These are phyloP conservation scores for Talpa occidentalis DNA, from an alignment of 2,113 vertebrate species.

Conservation along the genomic window DNA sequence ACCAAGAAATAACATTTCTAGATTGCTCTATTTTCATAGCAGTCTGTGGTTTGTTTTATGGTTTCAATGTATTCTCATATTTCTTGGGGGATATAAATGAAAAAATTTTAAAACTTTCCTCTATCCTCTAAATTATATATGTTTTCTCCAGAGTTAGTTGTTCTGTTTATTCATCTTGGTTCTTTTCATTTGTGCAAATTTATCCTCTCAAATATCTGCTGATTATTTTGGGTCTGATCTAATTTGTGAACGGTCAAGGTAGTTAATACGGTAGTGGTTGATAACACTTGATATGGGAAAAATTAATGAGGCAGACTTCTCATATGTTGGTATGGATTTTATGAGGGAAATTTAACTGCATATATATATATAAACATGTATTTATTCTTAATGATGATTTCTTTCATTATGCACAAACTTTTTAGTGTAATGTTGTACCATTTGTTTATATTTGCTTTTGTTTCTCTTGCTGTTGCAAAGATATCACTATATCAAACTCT, in stretches of 20 bases:
- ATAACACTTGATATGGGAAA: neutral
- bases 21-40: neutral
- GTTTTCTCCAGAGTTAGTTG: neutral
- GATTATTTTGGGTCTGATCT: neutral
- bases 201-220: neutral
- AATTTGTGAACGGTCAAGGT: neutral
- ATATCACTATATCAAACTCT: too few species aligned
- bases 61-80: slow-evolving; percentile 57
- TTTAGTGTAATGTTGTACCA: too few species aligned
- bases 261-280: neutral
- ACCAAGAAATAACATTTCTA: slow-evolving; percentile 12
- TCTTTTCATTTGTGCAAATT: neutral
- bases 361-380: too few species aligned
- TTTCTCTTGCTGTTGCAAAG: too few species aligned
- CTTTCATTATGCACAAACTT: too few species aligned
- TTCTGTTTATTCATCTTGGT: neutral
- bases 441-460: too few species aligned
- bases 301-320: neutral
- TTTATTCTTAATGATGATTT: too few species aligned
- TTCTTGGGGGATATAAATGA: slow-evolving; percentile 40
- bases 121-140: neutral
- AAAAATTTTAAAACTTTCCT: neutral
- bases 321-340: neutral
- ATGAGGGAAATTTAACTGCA: neutral
- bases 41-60: slow-evolving; percentile 28